Evolutionary conservation across 1,140 invertebrate species (phyloP).

Genomic region (Aethina tumida): DNA sequence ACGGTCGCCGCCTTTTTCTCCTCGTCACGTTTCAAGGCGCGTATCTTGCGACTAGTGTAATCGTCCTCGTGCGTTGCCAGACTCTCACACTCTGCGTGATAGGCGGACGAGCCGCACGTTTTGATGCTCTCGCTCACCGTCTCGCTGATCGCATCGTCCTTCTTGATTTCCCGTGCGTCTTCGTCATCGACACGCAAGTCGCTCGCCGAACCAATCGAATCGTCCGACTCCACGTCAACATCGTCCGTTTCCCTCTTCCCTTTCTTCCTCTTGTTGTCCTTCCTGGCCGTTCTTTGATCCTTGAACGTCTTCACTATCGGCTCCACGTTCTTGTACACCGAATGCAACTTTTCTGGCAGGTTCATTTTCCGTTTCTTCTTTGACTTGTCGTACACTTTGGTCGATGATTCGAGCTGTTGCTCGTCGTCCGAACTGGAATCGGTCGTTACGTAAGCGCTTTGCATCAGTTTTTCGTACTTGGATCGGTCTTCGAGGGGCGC

Average conservation of each 20-base stretch:
- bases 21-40: slow-evolving; percentile 31
- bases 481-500: slow-evolving; percentile 61
- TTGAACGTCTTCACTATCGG: slow-evolving; percentile 31
- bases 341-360: slow-evolving; percentile 32
- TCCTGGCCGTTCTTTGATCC: slow-evolving; percentile 10
- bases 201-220: slow-evolving; percentile 66
- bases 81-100: slow-evolving; percentile 62
- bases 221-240: slow-evolving; percentile 44
- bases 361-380: slow-evolving; percentile 29
- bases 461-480: slow-evolving; percentile 69
- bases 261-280: slow-evolving; percentile 29
- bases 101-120: slow-evolving; percentile 57
- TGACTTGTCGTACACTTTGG: slow-evolving; percentile 20
- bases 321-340: slow-evolving; percentile 39
- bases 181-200: slow-evolving; percentile 50
- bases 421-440: slow-evolving; percentile 45
- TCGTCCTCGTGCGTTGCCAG: slow-evolving; percentile 54
- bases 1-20: slow-evolving; percentile 18
- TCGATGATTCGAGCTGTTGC: slow-evolving; percentile 33
- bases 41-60: slow-evolving; percentile 36
- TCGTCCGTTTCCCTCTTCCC: slow-evolving; percentile 30
- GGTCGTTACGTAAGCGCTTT: slow-evolving; percentile 48
- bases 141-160: slow-evolving; percentile 41
- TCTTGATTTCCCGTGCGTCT: slow-evolving; percentile 24
- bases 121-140: slow-evolving; percentile 56